These are phyloP conservation scores for Enteromius viviparus DNA, from an alignment of 2,797 vertebrate genomes.

Conservation along the genomic window DNA sequence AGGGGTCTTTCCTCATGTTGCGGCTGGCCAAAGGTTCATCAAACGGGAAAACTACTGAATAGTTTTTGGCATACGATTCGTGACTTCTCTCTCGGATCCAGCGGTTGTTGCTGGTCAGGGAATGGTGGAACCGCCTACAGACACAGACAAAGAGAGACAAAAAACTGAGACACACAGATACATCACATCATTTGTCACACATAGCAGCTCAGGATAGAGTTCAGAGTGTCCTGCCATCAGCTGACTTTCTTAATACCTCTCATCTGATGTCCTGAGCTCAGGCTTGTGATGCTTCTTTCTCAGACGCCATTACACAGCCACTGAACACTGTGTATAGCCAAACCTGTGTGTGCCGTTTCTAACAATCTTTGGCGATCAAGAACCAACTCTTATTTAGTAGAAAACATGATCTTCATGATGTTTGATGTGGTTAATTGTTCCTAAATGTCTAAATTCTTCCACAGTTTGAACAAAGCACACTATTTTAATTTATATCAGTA, in stretches of 20 bases:
- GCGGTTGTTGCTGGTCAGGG: constrained; percentile 81
- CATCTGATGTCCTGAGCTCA: constrained; percentile 7
- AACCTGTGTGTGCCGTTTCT: neutral
- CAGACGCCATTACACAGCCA: neutral
- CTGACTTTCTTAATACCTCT: neutral
- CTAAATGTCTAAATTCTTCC: neutral
- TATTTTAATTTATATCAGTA: neutral
- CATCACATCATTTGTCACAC: too few species aligned
- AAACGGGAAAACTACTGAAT: constrained; percentile 90
- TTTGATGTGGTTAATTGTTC: neutral
- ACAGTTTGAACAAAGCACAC: neutral
- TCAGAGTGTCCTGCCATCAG: neutral
- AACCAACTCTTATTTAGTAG: neutral
- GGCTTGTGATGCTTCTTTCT: neutral
- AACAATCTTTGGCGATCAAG: neutral
- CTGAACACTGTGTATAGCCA: neutral
- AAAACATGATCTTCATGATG: neutral
- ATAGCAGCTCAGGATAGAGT: neutral
- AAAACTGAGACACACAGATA: constrained; percentile 21
- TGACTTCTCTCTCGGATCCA: constrained; percentile 96
- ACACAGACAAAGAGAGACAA: constrained; percentile 32
- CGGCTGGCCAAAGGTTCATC: constrained; percentile 92
- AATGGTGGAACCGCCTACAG: constrained; percentile 84
- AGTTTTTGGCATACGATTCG: constrained; percentile 96
- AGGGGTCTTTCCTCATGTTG: constrained; percentile 86